A percentile compares a stretch with the other conserved stretches of the same genome.
phyloP scores from a whole-genome alignment of 2,113 vertebrate species.

The Neolamprologus sp. region DNA sequence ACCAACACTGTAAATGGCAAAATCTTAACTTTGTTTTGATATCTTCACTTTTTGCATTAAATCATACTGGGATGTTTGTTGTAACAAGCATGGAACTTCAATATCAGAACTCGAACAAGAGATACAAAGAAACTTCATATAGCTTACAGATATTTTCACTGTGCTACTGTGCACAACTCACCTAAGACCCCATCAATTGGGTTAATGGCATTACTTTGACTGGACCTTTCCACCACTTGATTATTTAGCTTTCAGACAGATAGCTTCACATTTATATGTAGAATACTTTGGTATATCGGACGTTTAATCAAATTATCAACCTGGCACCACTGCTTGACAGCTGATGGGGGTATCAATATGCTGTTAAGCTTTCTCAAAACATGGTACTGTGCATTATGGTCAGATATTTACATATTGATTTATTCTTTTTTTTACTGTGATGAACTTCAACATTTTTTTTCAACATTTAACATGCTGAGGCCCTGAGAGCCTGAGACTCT shows the following conservation, averaged over 20 bases:
- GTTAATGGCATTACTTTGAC: background rate
- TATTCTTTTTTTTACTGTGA: background rate
- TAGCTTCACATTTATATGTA: background rate
- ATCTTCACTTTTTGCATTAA: background rate
- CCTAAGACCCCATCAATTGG: background rate
- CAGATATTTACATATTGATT: background rate
- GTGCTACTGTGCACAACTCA: background rate
- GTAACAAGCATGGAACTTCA: background rate
- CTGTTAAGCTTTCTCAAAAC: background rate
- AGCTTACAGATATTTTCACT: background rate
- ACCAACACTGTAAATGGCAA: background rate
- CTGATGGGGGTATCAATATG: fast-evolving
- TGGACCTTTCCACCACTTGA: background rate
- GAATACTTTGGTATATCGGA: background rate
- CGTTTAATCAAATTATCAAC: background rate
- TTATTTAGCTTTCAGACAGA: background rate
- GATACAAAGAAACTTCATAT: background rate
- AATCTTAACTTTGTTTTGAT: background rate
- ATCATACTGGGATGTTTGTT: background rate
- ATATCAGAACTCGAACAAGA: background rate
- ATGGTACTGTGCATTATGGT: background rate
- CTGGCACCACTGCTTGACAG: background rate
- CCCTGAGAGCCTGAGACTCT: background rate
- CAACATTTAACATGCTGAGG: background rate
- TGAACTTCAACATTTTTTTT: background rate